These are phyloP conservation scores for Macrosteles quadrilineatus DNA, from an alignment of 1,140 invertebrate species.

Conservation along the genomic window DNA sequence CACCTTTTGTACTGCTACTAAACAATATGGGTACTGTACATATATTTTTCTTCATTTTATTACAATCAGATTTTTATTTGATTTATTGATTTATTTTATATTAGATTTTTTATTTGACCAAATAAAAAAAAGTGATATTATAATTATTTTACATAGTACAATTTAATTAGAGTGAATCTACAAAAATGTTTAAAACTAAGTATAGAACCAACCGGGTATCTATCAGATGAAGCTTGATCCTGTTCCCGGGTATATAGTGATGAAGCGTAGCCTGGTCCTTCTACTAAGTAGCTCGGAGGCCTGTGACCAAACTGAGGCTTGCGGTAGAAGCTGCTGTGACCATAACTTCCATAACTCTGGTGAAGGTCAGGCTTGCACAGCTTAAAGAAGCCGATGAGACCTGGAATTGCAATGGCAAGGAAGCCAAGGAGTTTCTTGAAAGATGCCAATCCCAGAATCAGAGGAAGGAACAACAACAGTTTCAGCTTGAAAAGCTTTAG, in stretches of 20 bases:
- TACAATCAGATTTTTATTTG: too few species aligned
- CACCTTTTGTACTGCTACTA: too few species aligned
- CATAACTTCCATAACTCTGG: constrained; percentile 50
- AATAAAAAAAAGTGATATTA: too few species aligned
- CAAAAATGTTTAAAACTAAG: too few species aligned
- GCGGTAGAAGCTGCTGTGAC: constrained; percentile 51
- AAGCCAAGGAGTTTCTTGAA: constrained; percentile 82
- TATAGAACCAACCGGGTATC: constrained; percentile 7
- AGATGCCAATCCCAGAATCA: constrained; percentile 77
- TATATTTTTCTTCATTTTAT: too few species aligned
- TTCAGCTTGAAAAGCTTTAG: constrained; percentile 84
- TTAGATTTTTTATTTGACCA: too few species aligned
- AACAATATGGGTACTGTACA: too few species aligned
- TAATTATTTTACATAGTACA: too few species aligned
- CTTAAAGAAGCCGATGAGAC: constrained; percentile 78
- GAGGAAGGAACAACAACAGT: constrained; percentile 73
- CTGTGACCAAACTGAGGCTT: constrained; percentile 34
- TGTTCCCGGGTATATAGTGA: constrained; percentile 28
- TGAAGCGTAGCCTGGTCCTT: constrained; percentile 45
- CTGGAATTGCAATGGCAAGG: constrained; percentile 71
- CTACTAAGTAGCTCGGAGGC: constrained; percentile 1
- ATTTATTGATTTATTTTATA: too few species aligned
- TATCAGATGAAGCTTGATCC: not conserved
- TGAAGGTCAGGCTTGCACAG: constrained; percentile 62
- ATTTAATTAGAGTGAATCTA: too few species aligned